Base-by-base conservation (phyloP, 2,113 vertebrate species). In the Microtus oregoni region DNA sequence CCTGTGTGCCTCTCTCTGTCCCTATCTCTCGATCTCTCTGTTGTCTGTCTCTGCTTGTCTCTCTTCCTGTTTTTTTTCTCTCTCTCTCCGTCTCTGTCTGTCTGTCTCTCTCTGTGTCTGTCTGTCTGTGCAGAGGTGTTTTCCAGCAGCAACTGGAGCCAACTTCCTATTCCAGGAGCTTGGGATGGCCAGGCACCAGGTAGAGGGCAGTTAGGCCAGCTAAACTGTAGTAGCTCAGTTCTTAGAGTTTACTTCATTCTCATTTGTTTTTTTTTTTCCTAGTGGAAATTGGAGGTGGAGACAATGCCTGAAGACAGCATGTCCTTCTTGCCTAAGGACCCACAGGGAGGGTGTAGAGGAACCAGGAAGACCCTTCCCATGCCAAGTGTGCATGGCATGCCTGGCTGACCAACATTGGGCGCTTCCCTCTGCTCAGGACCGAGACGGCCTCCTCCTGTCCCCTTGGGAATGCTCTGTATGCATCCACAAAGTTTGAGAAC, bases 401-500 rank as follows among this genome's bases (percentile, higher is more conserved):
- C 35, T 0, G 0, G 38, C 68, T 0, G 0, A 67, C 91, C 94
- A 91, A 92, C 91, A 96, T 94, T 94, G 94, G 73, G 22, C 11
- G 65, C 30, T 94, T 35, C 32, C 24, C 93, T 86, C 79, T 22
- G 50, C 22, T 86, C 67, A n/a, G 32, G 67, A n/a, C 83, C 4
- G 65, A 97, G 92, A 94, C 50, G 0, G 1, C 41, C 77, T 52
- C 55, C 41, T 90, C 85, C 41, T 13, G 41, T 22, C 78, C 58
- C 50, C 77, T 63, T 38, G 78, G 38, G 55, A 91, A 97, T 96
- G 92, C 41, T n/a, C 20, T 52, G 20, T 58, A 41, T 0, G 68
- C 94, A 96, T 97, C 94, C 92, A 38, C 67, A 75, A 95, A 94
- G 75, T 94, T 97, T 63, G 92, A 96, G 89, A 97, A 96, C 82